phyloP scores from a whole-genome alignment of 2,797 vertebrate species.

The Falco biarmicus region DNA sequence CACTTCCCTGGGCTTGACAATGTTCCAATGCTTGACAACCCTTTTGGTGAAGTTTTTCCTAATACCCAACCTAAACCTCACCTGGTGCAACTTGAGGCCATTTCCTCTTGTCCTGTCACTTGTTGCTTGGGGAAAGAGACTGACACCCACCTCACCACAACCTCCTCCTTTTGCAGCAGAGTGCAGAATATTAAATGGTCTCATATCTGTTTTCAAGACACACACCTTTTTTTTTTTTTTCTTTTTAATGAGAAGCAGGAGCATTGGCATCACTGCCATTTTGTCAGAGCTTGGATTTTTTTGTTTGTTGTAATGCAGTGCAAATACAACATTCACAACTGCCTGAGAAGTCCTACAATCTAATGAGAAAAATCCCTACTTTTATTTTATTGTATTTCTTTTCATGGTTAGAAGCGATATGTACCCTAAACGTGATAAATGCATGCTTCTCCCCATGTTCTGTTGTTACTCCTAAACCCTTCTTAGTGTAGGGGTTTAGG shows the following conservation, averaged over 20 bases:
- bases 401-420: background rate
- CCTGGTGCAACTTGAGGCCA: no score
- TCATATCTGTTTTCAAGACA: background rate
- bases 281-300: background rate
- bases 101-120: no score
- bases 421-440: background rate
- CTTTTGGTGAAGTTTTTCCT: no score
- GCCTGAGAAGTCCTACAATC: background rate
- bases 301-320: background rate
- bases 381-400: background rate
- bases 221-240: no score
- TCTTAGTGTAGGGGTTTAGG: background rate
- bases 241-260: background rate
- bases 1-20: no score
- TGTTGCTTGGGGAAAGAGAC: no score
- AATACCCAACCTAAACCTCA: no score
- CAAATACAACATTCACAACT: background rate
- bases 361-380: background rate
- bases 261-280: background rate
- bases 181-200: background rate
- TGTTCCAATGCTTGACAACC: no score
- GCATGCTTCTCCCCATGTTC: background rate
- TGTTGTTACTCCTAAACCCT: conserved; percentile 6
- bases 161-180: background rate
- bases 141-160: no score